These are phyloP conservation scores for Pterocles burchelli DNA, from an alignment of 2,113 vertebrate genomes.

Conservation along the genomic window DNA sequence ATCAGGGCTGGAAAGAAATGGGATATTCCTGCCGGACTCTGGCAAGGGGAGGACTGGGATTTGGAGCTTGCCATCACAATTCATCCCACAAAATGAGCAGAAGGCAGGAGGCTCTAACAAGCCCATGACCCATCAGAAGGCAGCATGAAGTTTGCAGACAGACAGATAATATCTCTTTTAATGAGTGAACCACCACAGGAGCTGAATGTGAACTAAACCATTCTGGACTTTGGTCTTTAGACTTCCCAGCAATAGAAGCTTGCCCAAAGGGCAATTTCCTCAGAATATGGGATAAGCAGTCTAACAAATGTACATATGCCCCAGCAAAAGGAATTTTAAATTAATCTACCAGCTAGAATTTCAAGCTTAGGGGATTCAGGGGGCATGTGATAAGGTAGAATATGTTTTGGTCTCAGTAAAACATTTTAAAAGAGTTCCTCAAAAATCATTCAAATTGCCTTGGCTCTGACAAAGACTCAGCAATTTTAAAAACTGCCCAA, in stretches of 20 bases:
- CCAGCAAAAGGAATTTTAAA: conserved; percentile 34
- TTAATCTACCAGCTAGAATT: not conserved
- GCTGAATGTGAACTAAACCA: not conserved
- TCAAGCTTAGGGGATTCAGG: not conserved
- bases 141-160: not conserved
- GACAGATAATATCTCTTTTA: not conserved
- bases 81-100: not conserved
- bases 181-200: not conserved
- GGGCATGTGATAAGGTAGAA: not conserved
- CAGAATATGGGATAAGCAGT: not conserved
- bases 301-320: not conserved
- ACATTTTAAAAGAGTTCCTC: not conserved
- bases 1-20: not conserved
- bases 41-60: not conserved
- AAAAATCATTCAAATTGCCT: not conserved
- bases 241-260: not conserved
- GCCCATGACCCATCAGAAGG: not conserved
- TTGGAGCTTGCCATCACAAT: not conserved
- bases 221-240: not conserved
- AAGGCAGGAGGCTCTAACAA: not conserved
- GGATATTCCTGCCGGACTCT: not conserved
- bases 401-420: not conserved
- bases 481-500: not conserved
- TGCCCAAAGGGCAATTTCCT: not conserved
- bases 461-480: not conserved